A percentile compares a stretch with the other conserved stretches of the same genome.
These are phyloP conservation scores for Tuberolachnus salignus DNA, from an alignment of 2,888 invertebrate species.

Conservation along the genomic window DNA sequence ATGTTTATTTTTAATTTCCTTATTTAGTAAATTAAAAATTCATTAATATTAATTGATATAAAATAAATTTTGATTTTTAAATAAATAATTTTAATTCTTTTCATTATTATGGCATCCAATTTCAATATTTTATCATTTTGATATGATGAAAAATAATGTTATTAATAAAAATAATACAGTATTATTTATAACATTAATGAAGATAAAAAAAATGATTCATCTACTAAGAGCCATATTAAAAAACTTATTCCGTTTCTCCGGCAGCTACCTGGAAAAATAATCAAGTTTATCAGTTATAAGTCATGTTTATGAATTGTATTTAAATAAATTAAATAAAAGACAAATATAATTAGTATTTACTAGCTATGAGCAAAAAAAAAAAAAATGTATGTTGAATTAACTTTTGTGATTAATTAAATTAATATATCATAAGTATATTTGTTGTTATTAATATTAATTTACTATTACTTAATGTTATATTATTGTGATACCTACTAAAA, in stretches of 20 bases:
- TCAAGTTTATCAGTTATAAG: too few relatives aligned
- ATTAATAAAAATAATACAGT: not conserved
- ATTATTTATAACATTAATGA: not conserved
- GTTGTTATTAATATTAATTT: too few relatives aligned
- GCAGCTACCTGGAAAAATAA: constrained; percentile 42
- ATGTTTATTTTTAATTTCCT: not conserved
- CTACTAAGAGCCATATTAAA: not conserved
- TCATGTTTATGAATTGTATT: not conserved
- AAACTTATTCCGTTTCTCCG: constrained; percentile 17
- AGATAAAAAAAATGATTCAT: not conserved
- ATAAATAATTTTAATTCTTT: not conserved
- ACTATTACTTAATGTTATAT: too few relatives aligned
- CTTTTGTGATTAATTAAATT: too few relatives aligned
- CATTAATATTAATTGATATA: not conserved
- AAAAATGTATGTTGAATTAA: not conserved
- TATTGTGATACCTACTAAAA: too few relatives aligned
- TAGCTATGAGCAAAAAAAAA: not conserved
- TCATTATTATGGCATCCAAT: constrained; percentile 20
- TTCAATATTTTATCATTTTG: not conserved
- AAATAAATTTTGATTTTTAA: constrained; percentile 30
- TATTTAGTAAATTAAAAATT: constrained; percentile 13
- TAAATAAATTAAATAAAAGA: not conserved
- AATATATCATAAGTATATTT: too few relatives aligned
- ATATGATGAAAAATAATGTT: not conserved
- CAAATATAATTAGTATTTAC: not conserved